Conservation (phyloP, 2,888 invertebrate species). For the Tribolium freemani region DNA sequence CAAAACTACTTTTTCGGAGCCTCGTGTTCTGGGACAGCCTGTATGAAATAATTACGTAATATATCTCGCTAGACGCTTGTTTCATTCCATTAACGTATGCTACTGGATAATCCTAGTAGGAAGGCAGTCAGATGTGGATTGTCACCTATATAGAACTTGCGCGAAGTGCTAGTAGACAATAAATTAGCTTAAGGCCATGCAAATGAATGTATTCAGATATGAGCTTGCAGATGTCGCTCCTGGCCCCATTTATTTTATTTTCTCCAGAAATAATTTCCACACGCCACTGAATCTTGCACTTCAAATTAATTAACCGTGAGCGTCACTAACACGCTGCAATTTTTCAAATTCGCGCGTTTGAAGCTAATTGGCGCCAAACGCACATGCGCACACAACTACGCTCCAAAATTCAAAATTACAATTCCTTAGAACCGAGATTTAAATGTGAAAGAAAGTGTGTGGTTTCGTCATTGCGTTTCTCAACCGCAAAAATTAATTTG, state of each 20-base stretch:
- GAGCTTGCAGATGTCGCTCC: constrained; percentile 35
- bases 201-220: constrained; percentile 43
- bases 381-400: too few species aligned
- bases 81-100: background rate
- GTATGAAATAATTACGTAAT: background rate
- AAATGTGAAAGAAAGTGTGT: constrained; percentile 28
- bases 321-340: constrained; percentile 23
- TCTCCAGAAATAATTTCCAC: constrained; percentile 32
- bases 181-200: constrained; percentile 38
- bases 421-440: background rate
- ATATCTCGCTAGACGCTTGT: background rate
- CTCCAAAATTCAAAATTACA: too few species aligned
- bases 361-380: too few species aligned
- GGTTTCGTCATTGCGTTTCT: constrained; percentile 26
- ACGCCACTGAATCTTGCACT: constrained; percentile 40
- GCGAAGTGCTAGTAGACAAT: constrained; percentile 35
- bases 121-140: constrained; percentile 30
- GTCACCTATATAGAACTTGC: constrained; percentile 32
- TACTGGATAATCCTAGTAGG: constrained; percentile 1
- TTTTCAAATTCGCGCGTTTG: background rate
- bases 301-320: constrained; percentile 36
- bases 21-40: background rate
- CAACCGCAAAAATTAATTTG: constrained; percentile 39
- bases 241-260: constrained; percentile 38
- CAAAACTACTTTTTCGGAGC: background rate